Percentiles rank a stretch among this genome's conserved stretches.
These are phyloP conservation scores for Novumbra hubbsi DNA, from an alignment of 2,797 vertebrate species.

Conservation along the genomic window DNA sequence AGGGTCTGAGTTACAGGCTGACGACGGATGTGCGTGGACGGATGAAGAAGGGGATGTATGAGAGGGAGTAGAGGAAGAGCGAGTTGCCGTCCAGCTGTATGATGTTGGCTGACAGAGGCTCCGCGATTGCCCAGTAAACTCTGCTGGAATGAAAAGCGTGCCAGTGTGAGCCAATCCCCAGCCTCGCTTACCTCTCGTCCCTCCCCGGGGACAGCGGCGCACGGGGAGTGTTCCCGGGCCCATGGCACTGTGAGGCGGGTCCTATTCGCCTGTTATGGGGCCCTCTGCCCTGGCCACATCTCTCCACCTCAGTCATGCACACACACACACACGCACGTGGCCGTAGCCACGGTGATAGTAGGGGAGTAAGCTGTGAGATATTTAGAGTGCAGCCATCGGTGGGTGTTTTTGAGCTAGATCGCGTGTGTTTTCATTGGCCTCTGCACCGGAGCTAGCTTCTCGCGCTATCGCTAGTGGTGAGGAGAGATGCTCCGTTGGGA, in stretches of 20 bases:
- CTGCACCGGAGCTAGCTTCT: too few species aligned
- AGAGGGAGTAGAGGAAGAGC: slow-evolving; percentile 18
- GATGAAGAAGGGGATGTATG: slow-evolving; percentile 50
- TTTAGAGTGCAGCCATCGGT: not conserved
- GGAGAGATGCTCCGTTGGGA: not conserved
- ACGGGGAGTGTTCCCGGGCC: slow-evolving; percentile 25
- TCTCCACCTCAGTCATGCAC: not conserved
- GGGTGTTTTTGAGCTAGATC: not conserved
- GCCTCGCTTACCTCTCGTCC: slow-evolving; percentile 43
- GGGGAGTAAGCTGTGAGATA: not conserved
- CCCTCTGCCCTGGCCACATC: slow-evolving; percentile 22
- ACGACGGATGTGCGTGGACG: slow-evolving; percentile 28
- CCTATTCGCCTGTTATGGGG: slow-evolving; percentile 46
- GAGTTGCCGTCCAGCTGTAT: slow-evolving; percentile 45
- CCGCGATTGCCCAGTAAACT: slow-evolving; percentile 37
- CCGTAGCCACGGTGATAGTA: not conserved
- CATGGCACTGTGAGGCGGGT: slow-evolving; percentile 27
- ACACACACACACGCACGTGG: not conserved
- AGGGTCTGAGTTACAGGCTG: not conserved
- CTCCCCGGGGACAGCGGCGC: slow-evolving; percentile 17
- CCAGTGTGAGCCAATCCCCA: slow-evolving; percentile 36
- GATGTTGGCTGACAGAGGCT: slow-evolving; percentile 34
- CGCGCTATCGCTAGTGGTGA: not conserved
- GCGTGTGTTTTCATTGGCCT: too few species aligned
- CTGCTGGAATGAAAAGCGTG: slow-evolving; percentile 47